phyloP scores from a whole-genome alignment of 2,797 vertebrate genomes.

The Acomys russatus region DNA sequence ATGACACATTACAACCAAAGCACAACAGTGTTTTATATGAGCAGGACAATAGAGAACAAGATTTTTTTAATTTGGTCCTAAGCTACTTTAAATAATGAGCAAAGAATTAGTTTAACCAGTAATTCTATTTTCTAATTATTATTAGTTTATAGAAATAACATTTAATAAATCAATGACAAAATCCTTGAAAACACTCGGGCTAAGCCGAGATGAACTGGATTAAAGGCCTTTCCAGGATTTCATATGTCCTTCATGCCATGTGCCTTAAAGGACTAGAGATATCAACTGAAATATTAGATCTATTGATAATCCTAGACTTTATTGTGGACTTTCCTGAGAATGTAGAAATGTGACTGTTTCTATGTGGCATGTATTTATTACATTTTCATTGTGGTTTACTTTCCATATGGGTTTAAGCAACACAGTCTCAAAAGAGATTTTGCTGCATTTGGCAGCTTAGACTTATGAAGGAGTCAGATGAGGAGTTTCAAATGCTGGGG shows the following conservation, averaged over 20 bases:
- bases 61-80: neutral
- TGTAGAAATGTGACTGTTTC: neutral
- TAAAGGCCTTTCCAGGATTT: neutral
- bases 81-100: neutral
- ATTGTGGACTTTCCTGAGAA: neutral
- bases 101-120: neutral
- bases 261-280: neutral
- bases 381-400: neutral
- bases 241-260: neutral
- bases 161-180: neutral
- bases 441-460: neutral
- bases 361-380: neutral
- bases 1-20: neutral
- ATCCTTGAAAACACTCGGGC: neutral
- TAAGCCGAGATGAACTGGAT: neutral
- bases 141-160: neutral
- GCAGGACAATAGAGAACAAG: neutral
- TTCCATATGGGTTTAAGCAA: neutral
- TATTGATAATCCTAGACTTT: neutral
- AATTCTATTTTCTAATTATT: neutral
- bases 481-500: neutral
- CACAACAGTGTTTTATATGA: neutral
- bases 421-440: neutral
- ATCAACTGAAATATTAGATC: neutral
- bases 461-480: neutral